Base-by-base conservation (phyloP, 2,797 vertebrate species). In the Pseudochirops cupreus region DNA sequence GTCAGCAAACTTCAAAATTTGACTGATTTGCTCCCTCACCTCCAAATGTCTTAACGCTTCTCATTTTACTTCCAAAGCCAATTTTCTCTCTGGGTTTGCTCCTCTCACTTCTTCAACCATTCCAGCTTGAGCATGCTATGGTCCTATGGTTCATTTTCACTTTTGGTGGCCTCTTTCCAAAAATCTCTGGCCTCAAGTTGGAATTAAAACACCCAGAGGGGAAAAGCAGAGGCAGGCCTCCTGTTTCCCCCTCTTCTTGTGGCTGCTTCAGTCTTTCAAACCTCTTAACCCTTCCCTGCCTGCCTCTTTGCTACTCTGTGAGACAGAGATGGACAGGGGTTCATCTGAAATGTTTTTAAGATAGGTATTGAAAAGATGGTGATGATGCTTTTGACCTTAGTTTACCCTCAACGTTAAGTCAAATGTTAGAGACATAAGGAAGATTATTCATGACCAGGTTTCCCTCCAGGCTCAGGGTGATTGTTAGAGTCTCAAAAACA, bases 121-220 rank as follows among this genome's bases (percentile, higher is more conserved):
- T 87, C 74, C n/a, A 46, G 74, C 39, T 87, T 87, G 74, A 87
- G n/a, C 24, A 87, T 46, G 74, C 74, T 87, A 24, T 50, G 74
- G 39, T 87, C 74, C 74, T 87, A 87, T 87, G 74, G 74, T 87
- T 50, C 74, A 87, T 92, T 94, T 28, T 29, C 94, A 92, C 95
- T 53, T 58, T 29, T 67, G 67, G 93, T 56, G 33, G 26, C 26
- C 14, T 94, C 52, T 94, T 52, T 92, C 96, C 56, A 58, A 52
- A 95, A 53, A 57, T 24, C n/a, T 91, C 96, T 53, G 28, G 54
- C 28, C 52, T 59, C 28, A 94, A 92, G n/a, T 74, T 91, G 31
- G 4, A 74, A 74, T 52, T 24, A 90, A 93, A 82, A 33, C 26
- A 92, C 50, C 74, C 74, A 87, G 39, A 82, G 39, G 74, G 21